phyloP scores from a whole-genome alignment of 2,888 invertebrate genomes.

The Campoplex nolae region DNA sequence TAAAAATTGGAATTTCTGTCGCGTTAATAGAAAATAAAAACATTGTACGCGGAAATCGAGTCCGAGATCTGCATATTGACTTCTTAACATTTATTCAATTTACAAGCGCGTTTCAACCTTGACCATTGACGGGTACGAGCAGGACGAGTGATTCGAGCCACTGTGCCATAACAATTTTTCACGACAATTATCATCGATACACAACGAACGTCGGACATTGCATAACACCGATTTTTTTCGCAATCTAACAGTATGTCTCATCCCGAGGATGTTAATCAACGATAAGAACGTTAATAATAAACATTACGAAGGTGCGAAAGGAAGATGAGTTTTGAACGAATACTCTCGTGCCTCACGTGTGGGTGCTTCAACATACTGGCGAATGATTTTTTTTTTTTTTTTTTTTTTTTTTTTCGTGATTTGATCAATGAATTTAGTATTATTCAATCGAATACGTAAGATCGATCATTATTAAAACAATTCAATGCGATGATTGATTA shows the following conservation, averaged over 20 bases:
- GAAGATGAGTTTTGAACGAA: not conserved
- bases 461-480: not conserved
- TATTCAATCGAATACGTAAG: not conserved
- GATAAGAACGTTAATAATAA: slow-evolving; percentile 29
- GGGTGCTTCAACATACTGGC: slow-evolving; percentile 38
- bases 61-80: slow-evolving; percentile 33
- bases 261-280: slow-evolving; percentile 26
- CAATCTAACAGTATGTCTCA: slow-evolving; percentile 42
- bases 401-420: not conserved
- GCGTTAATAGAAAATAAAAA: not conserved
- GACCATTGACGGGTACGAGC: slow-evolving; percentile 69
- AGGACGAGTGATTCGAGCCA: slow-evolving; percentile 73
- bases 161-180: slow-evolving; percentile 71
- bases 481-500: not conserved
- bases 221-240: slow-evolving; percentile 65
- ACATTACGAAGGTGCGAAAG: slow-evolving; percentile 27
- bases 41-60: slow-evolving; percentile 22
- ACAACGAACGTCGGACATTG: slow-evolving; percentile 66
- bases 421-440: not conserved
- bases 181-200: slow-evolving; percentile 73
- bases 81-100: slow-evolving; percentile 45
- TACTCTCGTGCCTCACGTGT: slow-evolving; percentile 46
- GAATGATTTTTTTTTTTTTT: not conserved
- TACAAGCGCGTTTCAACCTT: slow-evolving; percentile 72
- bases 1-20: not conserved